Evolutionary conservation across 2,113 vertebrate species (phyloP).

Genomic region (Pollimyrus isidori): DNA sequence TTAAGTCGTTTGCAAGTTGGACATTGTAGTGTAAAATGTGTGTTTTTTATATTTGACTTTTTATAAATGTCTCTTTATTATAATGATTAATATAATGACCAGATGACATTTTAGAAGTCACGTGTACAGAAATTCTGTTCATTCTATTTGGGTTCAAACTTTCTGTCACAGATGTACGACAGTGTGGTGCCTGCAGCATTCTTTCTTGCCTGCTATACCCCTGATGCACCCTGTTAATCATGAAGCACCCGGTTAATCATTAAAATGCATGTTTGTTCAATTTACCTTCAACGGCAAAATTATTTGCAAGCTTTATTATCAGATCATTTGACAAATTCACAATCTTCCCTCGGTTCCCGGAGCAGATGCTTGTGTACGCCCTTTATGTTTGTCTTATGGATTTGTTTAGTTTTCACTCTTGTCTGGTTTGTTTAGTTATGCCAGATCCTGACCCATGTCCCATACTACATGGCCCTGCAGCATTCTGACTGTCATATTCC

Average conservation of each 20-base stretch:
- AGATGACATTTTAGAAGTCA: not conserved
- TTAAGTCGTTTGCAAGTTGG: not conserved
- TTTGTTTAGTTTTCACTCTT: not conserved
- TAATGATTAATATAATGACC: not conserved
- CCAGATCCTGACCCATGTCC: not conserved
- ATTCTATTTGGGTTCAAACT: not conserved
- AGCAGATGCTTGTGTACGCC: not conserved
- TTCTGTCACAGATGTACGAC: not conserved
- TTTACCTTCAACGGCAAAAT: not conserved
- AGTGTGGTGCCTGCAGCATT: not conserved
- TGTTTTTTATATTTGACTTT: not conserved
- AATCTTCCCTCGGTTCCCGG: not conserved
- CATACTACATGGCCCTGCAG: not conserved
- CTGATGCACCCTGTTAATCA: not conserved
- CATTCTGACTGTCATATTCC: not conserved
- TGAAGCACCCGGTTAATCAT: not conserved
- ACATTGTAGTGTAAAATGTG: not conserved
- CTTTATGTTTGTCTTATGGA: not conserved
- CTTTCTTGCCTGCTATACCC: not conserved
- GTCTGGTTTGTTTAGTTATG: not conserved
- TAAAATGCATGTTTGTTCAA: not conserved
- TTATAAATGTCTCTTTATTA: not conserved
- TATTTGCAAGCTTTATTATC: not conserved
- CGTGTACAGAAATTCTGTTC: not conserved
- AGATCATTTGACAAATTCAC: not conserved